Percentiles rank a stretch among this genome's conserved stretches.
phyloP scores from a whole-genome alignment of 2,888 invertebrate genomes.

The Parasteatoda lunata region DNA sequence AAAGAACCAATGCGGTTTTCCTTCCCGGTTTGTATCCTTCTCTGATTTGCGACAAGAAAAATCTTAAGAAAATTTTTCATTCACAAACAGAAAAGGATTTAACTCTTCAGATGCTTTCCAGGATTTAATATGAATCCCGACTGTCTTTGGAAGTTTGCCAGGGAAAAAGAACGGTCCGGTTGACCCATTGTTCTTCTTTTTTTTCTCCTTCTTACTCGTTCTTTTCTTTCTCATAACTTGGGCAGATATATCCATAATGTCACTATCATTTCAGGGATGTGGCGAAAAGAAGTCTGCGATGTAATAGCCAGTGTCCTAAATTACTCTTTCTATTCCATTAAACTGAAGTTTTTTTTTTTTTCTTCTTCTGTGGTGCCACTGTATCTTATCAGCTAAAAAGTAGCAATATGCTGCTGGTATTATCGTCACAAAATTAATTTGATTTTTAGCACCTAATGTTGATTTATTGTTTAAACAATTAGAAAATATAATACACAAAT shows the following conservation, averaged over 20 bases:
- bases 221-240: background rate
- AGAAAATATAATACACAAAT: too few relatives aligned
- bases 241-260: conserved; percentile 18
- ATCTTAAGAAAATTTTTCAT: background rate
- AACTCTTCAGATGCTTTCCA: background rate
- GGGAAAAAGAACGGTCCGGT: background rate
- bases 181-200: background rate
- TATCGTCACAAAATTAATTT: too few relatives aligned
- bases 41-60: background rate
- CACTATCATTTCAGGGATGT: conserved; percentile 20
- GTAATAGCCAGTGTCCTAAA: conserved; percentile 18
- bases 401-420: background rate
- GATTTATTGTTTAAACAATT: too few relatives aligned
- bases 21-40: background rate
- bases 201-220: background rate
- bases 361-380: background rate
- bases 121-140: background rate
- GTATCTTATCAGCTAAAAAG: background rate
- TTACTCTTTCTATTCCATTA: conserved; percentile 18
- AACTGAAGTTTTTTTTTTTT: background rate
- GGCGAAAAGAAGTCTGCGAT: conserved; percentile 7
- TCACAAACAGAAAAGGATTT: background rate
- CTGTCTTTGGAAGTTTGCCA: background rate
- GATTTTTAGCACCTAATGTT: too few relatives aligned
- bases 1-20: background rate